Evolutionary conservation across 2,113 vertebrate genomes (phyloP), one percentile per base, ranked within the genome.

Genomic region (Ibidorhyncha struthersii): DNA sequence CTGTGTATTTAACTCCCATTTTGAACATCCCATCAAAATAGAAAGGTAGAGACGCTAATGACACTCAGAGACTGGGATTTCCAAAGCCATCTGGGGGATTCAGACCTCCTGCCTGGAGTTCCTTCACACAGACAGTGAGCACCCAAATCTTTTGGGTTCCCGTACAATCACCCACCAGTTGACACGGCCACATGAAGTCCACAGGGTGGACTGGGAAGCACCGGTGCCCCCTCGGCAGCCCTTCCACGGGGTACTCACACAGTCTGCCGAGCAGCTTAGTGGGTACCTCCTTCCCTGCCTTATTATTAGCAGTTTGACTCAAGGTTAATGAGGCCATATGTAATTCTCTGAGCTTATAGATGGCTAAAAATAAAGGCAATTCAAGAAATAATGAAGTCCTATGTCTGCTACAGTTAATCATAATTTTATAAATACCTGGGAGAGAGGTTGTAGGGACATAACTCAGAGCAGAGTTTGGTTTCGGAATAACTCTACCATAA

Each of bases 111-210:
- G 1, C 7, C 8, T 70, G 62, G 30, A 76, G 21, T 56, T 38
- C 43, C 22, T 71, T 93, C 63, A 50, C 18, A 8, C 7, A 34
- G 23, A 17, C 20, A 27, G 10, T 25, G 66, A 85, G 19, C 30
- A 72, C 20, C 40, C 47, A 76, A 50, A 43, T 5, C 1, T 66
- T 78, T 23, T 6, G 22, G 32, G 53, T 36, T 78, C 52, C 47
- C 5, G 1, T 34, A 41, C 18, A 34, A 4, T 5, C n/a, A 36
- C 25, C 14, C 62, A 27, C 0, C 2, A 93, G 30, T n/a, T 86
- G 50, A 14, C 8, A 14, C 0, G 1, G n/a, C 15, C 2, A 0
- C 43, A 5, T 2, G 4, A 41, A 67, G 9, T 18, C 59, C 2
- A 0, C 3, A 23, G 32, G 3, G 4, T 6, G 12, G 25, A 7